Evolutionary conservation across 2,888 invertebrate genomes (phyloP).

Genomic region (Zootermopsis nevadensis): DNA sequence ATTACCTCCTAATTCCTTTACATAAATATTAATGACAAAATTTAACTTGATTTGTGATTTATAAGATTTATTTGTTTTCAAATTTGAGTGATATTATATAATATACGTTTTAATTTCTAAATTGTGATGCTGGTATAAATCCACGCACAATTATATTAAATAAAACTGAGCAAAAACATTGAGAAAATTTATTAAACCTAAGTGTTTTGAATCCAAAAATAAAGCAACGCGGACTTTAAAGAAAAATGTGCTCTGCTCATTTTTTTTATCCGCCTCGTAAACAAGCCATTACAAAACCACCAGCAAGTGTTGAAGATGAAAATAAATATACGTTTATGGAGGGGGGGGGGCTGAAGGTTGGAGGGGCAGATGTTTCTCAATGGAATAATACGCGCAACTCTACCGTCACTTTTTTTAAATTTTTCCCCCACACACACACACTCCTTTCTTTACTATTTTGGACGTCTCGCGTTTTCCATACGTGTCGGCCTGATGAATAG

Average conservation of each 20-base stretch:
- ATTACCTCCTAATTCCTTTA: too few relatives aligned
- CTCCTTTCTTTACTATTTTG: slow-evolving; percentile 15
- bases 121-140: too few relatives aligned
- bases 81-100: too few relatives aligned
- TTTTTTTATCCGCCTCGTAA: slow-evolving; percentile 8
- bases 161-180: too few relatives aligned
- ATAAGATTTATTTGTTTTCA: too few relatives aligned
- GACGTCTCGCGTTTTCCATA: slow-evolving; percentile 43
- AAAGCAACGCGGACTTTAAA: background rate
- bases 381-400: slow-evolving; percentile 37
- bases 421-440: background rate
- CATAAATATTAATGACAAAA: too few relatives aligned
- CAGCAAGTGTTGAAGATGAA: slow-evolving; percentile 33
- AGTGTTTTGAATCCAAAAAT: background rate
- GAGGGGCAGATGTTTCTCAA: slow-evolving; percentile 42
- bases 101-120: too few relatives aligned
- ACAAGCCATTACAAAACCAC: slow-evolving; percentile 38
- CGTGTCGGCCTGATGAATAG: slow-evolving; percentile 47
- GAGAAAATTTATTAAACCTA: too few relatives aligned
- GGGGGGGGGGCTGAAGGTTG: slow-evolving; percentile 7
- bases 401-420: slow-evolving; percentile 19
- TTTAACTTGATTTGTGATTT: too few relatives aligned
- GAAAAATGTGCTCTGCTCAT: background rate
- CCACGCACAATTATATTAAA: too few relatives aligned
- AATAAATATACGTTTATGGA: slow-evolving; percentile 14